Percentiles rank a stretch among this genome's conserved stretches.
phyloP scores from a whole-genome alignment of 1,140 invertebrate species.

The Lasaia peninsularis region DNA sequence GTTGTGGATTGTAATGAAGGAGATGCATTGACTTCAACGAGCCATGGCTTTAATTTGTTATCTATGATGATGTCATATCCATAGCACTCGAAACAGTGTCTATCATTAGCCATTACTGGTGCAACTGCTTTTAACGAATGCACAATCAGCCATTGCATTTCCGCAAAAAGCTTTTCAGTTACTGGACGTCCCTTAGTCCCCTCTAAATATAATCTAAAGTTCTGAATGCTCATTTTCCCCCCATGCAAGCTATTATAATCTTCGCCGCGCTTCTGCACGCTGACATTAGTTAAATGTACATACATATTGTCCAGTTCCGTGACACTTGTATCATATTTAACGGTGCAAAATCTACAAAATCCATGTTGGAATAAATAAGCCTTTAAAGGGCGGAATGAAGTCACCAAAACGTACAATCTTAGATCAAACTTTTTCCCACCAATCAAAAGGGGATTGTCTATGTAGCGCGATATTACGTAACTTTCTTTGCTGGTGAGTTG shows the following conservation, averaged over 20 bases:
- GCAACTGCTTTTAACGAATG: constrained; percentile 90
- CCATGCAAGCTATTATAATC: constrained; percentile 97
- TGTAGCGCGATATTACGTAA: constrained; percentile 93
- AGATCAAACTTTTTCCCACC: constrained; percentile 94
- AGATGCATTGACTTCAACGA: constrained; percentile 95
- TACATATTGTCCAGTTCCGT: constrained; percentile 90
- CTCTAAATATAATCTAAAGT: constrained; percentile 93
- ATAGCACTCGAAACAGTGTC: constrained; percentile 93
- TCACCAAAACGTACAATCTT: constrained; percentile 89
- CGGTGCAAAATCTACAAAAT: constrained; percentile 88
- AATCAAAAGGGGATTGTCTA: constrained; percentile 90
- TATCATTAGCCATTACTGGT: constrained; percentile 85
- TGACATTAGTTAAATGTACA: constrained; percentile 93
- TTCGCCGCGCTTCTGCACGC: constrained; percentile 90
- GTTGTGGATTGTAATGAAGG: constrained; percentile 96
- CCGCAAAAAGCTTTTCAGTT: constrained; percentile 88
- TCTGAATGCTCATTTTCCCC: constrained; percentile 95
- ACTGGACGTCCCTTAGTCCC: constrained; percentile 92
- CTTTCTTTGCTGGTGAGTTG: constrained; percentile 87
- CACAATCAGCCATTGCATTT: constrained; percentile 93
- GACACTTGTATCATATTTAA: constrained; percentile 88
- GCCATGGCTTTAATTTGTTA: constrained; percentile 89
- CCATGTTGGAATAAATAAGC: constrained; percentile 91
- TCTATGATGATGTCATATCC: constrained; percentile 96
- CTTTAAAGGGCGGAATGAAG: constrained; percentile 88